Evolutionary conservation across 2,888 invertebrate species (phyloP).

Genomic region (Empis stercorea): DNA sequence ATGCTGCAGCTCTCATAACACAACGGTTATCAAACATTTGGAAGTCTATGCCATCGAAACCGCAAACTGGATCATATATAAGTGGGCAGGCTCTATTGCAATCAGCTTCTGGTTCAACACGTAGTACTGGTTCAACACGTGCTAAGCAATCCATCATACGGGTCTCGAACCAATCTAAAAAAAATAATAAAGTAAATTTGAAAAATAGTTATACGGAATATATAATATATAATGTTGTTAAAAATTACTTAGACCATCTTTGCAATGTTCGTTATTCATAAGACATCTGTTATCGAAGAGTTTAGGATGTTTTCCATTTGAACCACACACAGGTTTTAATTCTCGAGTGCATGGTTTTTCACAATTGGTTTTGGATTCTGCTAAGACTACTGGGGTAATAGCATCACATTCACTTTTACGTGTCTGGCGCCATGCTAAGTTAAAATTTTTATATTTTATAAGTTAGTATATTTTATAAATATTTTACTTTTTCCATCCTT

Average conservation of each 20-base stretch:
- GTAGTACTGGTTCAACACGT: neutral
- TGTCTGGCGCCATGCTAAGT: neutral
- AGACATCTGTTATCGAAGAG: neutral
- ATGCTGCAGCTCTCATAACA: neutral
- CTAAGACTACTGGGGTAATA: neutral
- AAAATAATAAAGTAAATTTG: no score
- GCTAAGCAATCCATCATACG: neutral
- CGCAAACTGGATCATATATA: neutral
- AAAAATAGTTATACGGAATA: no score
- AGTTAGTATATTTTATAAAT: no score
- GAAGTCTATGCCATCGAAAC: neutral
- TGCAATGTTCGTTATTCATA: neutral
- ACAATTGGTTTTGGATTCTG: neutral
- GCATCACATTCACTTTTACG: neutral
- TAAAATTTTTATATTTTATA: no score
- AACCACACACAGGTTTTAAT: slow-evolving; percentile 1
- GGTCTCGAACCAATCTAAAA: neutral
- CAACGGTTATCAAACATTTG: neutral
- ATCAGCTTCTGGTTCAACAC: neutral
- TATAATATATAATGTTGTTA: no score
- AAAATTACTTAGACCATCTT: neutral
- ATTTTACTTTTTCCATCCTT: neutral
- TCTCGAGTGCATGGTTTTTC: neutral
- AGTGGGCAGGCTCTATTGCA: slow-evolving; percentile 38
- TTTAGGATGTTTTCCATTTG: neutral